Evolutionary conservation across 2,113 vertebrate genomes (phyloP), one percentile per base, ranked within the genome.

Genomic region (Poeciliopsis occidentalis): DNA sequence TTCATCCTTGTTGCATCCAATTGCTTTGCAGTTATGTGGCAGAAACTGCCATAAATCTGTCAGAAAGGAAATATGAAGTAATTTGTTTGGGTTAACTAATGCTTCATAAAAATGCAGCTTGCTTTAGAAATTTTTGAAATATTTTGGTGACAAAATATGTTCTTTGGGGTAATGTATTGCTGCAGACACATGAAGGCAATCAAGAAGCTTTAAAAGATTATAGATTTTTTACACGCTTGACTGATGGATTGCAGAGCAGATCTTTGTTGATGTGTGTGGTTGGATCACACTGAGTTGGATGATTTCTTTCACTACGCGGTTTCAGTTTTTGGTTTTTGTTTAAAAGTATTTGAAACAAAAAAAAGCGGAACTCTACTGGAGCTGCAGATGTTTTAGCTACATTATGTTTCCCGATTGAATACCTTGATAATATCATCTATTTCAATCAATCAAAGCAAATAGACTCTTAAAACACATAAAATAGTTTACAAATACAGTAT

Each of bases 21-120:
- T 67, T 63, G 29, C 67, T 65, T 34, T 34, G 34, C 8, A 60
- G 62, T 79, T 32, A 71, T 72, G 64, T 64, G 76, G 61, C 15
- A 64, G 4, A 13, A n/a, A 13, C 24, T 44, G 15, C 37, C 17
- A 57, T 62, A 64, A 69, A 37, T 30, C 12, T 32, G 30, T 13
- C 30, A 71, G 11, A 12, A 31, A 68, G 10, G 8, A 30, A 51
- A 29, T 30, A 7, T 15, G 30, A 32, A 24, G 63, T 24, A 13
- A 26, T 76, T 64, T 71, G 70, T 47, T 32, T 13, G 30, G 47
- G n/a, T 37, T 62, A 27, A 29, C 39, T 44, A 24, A 44, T 31
- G 34, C 17, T 15, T 24, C 11, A 22, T 30, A 2, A 3, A 2
- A 27, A 11, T 57, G 11, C 17, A n/a, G 32, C 37, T 70, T 60